Percentiles rank a stretch among this genome's conserved stretches.
These are phyloP conservation scores for Stenodera caucasica DNA, from an alignment of 2,888 invertebrate species.

Conservation along the genomic window DNA sequence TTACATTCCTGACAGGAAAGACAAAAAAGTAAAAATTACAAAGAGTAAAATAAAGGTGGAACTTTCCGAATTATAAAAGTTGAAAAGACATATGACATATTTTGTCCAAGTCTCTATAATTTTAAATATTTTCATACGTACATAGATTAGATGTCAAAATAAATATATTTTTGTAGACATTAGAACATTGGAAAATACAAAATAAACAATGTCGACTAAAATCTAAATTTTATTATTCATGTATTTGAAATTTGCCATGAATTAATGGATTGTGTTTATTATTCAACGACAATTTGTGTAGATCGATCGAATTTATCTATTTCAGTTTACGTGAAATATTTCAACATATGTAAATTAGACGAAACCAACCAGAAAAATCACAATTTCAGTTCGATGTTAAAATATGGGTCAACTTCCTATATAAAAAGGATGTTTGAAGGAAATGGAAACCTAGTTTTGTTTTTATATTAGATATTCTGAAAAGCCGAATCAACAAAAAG, in stretches of 20 bases:
- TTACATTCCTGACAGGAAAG: background rate
- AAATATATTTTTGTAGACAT: no score
- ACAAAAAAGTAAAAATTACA: background rate
- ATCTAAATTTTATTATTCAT: no score
- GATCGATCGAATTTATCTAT: background rate
- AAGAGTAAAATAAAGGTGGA: background rate
- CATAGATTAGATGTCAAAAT: no score
- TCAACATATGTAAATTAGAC: background rate
- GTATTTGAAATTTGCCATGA: no score
- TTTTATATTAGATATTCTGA: background rate
- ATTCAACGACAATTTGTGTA: no score
- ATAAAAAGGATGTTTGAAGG: background rate
- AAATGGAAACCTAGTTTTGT: background rate
- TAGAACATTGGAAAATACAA: no score
- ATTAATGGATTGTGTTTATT: no score
- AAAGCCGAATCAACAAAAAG: background rate
- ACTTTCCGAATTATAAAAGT: background rate
- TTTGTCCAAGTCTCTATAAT: no score
- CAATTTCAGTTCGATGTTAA: background rate
- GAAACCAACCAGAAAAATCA: background rate
- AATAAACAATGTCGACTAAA: no score
- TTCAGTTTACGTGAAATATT: background rate
- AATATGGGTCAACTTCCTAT: background rate
- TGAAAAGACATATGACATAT: background rate
- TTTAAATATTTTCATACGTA: no score